Evolutionary conservation across 2,113 vertebrate species (phyloP).

Genomic region (Oenanthe melanoleuca): DNA sequence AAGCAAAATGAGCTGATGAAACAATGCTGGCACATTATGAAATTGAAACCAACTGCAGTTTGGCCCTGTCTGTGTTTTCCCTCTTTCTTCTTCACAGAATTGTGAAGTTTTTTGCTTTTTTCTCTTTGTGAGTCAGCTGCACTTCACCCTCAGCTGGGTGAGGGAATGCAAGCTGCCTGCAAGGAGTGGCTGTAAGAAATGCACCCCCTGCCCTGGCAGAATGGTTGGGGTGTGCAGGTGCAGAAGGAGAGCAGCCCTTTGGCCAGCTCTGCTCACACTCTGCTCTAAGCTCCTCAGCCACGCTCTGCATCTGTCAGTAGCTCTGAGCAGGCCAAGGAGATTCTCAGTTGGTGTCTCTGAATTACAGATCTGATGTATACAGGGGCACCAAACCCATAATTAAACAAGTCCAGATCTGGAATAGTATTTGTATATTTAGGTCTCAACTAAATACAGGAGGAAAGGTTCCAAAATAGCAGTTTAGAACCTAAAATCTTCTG

Average conservation of each 20-base stretch:
- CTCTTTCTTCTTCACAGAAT: not conserved
- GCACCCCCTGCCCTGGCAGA: not conserved
- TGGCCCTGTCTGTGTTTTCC: not conserved
- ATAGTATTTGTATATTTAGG: not conserved
- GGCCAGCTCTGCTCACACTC: not conserved
- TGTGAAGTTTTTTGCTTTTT: not conserved
- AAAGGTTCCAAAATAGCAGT: not conserved
- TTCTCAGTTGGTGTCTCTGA: not conserved
- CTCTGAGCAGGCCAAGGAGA: not conserved
- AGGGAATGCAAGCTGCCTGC: not conserved
- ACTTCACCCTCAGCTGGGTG: not conserved
- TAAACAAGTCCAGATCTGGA: not conserved
- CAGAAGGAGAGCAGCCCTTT: not conserved
- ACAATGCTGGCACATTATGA: rapidly evolving
- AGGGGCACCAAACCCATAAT: not conserved
- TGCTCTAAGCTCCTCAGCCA: not conserved
- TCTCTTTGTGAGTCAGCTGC: not conserved
- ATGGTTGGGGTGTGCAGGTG: not conserved
- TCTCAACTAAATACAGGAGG: not conserved
- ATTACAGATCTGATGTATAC: not conserved
- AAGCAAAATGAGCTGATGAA: constrained; percentile 1
- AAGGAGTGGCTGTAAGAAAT: not conserved
- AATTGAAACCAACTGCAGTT: not conserved
- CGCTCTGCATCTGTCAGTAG: rapidly evolving
- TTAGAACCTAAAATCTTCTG: not conserved